Evolutionary conservation across 1,140 invertebrate genomes (phyloP).

Genomic region (Pogonomyrmex barbatus): DNA sequence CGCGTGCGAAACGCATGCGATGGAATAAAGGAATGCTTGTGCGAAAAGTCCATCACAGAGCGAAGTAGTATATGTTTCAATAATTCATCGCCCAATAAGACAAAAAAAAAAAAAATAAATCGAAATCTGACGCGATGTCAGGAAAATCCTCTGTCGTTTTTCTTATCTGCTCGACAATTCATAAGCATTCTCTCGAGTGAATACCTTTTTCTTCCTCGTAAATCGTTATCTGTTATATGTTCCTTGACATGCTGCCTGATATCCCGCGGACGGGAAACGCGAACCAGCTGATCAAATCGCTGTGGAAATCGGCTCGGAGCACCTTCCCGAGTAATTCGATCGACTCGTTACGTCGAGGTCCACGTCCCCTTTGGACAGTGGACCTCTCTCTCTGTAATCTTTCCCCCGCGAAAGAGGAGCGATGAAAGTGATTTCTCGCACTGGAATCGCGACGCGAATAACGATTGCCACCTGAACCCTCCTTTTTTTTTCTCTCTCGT

Average conservation of each 20-base stretch:
- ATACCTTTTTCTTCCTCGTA: background rate
- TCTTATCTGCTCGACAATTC: background rate
- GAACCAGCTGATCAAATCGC: slow-evolving; percentile 47
- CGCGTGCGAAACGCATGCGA: background rate
- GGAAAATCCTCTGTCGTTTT: background rate
- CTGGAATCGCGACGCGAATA: slow-evolving; percentile 52
- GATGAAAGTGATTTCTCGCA: slow-evolving; percentile 74
- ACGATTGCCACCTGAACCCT: slow-evolving; percentile 8
- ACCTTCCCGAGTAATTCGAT: slow-evolving; percentile 70
- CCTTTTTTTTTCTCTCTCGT: slow-evolving; percentile 6
- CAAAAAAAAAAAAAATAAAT: background rate
- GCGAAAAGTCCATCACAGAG: background rate
- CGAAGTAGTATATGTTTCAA: background rate
- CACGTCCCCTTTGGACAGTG: slow-evolving; percentile 49
- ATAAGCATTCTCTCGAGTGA: background rate
- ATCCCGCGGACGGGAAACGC: background rate
- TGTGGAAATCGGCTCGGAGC: slow-evolving; percentile 35
- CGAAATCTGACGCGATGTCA: background rate
- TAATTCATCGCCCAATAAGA: background rate
- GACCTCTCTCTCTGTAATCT: slow-evolving; percentile 61
- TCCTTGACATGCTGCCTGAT: background rate
- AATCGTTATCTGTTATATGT: background rate
- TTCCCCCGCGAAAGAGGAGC: slow-evolving; percentile 64
- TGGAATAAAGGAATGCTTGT: background rate
- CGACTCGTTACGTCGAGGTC: slow-evolving; percentile 63